phyloP scores from a whole-genome alignment of 2,113 vertebrate species.

The Delphinapterus leucas region DNA sequence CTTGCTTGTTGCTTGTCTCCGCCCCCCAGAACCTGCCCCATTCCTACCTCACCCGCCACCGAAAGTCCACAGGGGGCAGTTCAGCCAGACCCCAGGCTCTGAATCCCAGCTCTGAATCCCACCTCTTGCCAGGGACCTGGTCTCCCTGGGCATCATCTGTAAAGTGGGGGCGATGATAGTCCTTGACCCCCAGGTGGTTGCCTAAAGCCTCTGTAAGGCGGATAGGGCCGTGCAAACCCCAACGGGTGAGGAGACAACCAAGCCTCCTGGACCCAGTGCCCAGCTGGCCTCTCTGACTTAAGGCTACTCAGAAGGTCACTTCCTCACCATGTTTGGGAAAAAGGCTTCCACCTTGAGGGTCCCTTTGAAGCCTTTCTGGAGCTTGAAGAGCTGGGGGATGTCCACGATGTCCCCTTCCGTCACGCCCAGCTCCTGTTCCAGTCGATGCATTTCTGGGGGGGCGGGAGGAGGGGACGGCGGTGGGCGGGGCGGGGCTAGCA shows the following conservation, averaged over 20 bases:
- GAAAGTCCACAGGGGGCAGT: fast-evolving
- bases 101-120: not conserved
- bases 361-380: fast-evolving
- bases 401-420: slow-evolving; percentile 89
- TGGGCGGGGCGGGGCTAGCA: no score
- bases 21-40: fast-evolving
- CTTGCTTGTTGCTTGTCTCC: fast-evolving
- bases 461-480: fast-evolving
- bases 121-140: not conserved
- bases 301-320: fast-evolving
- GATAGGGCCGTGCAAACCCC: fast-evolving
- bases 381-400: slow-evolving; percentile 90
- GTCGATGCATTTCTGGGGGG: slow-evolving; percentile 86
- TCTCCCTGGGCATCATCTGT: not conserved
- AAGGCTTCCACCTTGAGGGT: slow-evolving; percentile 80
- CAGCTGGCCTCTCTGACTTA: fast-evolving
- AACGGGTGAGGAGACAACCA: fast-evolving
- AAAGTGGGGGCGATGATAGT: fast-evolving
- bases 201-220: not conserved
- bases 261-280: no score
- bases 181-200: no score
- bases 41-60: fast-evolving
- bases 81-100: not conserved
- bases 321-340: slow-evolving; percentile 91
- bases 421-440: slow-evolving; percentile 91